A percentile compares a stretch with the other conserved stretches of the same genome.
These are phyloP conservation scores for Tenebrosternarchus preto DNA, from an alignment of 2,113 vertebrate genomes.

Conservation along the genomic window DNA sequence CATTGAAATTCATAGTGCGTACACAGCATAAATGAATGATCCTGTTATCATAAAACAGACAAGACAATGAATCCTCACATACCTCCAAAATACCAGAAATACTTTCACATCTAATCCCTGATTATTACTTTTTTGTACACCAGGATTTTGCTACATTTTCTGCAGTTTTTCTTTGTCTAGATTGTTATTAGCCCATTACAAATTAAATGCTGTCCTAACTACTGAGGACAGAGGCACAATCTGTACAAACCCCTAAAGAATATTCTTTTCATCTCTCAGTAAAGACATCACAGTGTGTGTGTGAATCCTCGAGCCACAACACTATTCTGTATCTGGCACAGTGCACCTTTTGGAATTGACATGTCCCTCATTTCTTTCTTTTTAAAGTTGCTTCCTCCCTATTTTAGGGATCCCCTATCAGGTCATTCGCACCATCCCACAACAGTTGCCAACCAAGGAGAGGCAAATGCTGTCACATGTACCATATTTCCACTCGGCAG, in stretches of 20 bases:
- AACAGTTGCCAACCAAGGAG: no score
- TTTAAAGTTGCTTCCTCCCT: no score
- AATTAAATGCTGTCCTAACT: neutral
- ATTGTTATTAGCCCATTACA: conserved; percentile 43
- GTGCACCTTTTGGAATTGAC: no score
- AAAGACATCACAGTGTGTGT: conserved; percentile 1
- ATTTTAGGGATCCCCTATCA: no score
- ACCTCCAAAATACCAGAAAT: conserved; percentile 22
- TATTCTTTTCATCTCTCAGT: conserved; percentile 5
- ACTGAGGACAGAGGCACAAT: conserved; percentile 39
- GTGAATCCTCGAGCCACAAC: no score
- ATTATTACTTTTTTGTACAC: neutral
- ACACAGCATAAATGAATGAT: conserved; percentile 19
- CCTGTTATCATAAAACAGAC: conserved; percentile 23
- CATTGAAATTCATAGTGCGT: conserved; percentile 6
- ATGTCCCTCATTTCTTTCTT: no score
- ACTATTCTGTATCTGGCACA: no score
- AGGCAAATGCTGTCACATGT: no score
- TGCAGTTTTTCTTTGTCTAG: neutral
- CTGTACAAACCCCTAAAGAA: conserved; percentile 31
- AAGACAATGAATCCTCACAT: conserved; percentile 9
- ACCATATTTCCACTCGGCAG: no score
- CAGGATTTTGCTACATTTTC: no score
- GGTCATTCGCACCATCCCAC: no score
- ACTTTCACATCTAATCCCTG: neutral